A percentile compares a stretch with the other conserved stretches of the same genome.
These are phyloP conservation scores for Hydrotaea diabolus DNA, from an alignment of 2,888 invertebrate genomes.

Conservation along the genomic window DNA sequence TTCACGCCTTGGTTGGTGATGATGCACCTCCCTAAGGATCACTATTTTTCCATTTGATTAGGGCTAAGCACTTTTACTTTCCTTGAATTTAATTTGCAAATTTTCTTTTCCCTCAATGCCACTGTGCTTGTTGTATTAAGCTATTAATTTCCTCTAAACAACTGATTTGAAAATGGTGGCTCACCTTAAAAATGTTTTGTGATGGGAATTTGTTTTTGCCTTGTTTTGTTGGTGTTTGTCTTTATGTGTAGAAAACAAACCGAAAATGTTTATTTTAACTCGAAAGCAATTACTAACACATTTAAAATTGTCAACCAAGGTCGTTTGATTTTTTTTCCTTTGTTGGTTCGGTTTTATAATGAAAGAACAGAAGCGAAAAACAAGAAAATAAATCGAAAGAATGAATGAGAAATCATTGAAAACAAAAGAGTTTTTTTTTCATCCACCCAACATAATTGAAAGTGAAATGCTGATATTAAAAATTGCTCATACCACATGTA, in stretches of 20 bases:
- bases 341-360: background rate
- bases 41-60: no score
- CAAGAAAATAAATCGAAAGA: conserved; percentile 14
- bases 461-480: conserved; percentile 58
- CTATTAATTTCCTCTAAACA: conserved; percentile 29
- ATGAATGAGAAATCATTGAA: conserved; percentile 1
- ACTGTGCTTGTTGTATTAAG: conserved; percentile 23
- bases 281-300: conserved; percentile 1
- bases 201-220: conserved; percentile 22
- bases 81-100: background rate
- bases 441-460: conserved; percentile 52
- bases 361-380: background rate
- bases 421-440: conserved; percentile 20
- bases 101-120: conserved; percentile 3
- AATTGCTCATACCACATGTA: conserved; percentile 46
- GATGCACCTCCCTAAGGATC: no score
- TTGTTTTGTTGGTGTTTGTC: background rate
- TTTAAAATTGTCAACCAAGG: conserved; percentile 28
- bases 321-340: background rate
- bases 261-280: conserved; percentile 19
- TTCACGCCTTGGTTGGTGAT: no score
- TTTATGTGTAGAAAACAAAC: background rate
- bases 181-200: conserved; percentile 42
- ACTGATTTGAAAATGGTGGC: conserved; percentile 36
- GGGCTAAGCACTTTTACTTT: background rate